phyloP scores from a whole-genome alignment of 2,113 vertebrate genomes.

The Neoarius graeffei region DNA sequence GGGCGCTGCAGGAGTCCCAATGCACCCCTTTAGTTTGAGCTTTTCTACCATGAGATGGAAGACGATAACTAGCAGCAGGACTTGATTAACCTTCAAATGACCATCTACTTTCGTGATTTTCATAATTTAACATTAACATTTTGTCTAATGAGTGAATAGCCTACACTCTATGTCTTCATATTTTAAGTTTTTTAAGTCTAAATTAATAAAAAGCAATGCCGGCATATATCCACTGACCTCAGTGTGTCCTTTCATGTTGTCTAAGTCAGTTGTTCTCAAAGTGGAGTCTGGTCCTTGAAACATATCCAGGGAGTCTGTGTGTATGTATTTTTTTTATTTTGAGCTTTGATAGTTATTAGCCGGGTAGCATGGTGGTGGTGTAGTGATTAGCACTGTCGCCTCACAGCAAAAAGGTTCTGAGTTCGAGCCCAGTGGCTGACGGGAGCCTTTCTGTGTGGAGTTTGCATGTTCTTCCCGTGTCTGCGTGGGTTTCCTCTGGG shows the following conservation, averaged over 20 bases:
- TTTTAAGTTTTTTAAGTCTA: neutral
- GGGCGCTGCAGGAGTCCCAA: neutral
- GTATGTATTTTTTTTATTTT: neutral
- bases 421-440: no score
- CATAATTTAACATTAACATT: neutral
- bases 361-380: no score
- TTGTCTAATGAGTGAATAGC: neutral
- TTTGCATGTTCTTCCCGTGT: no score
- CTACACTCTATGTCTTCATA: neutral
- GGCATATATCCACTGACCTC: neutral
- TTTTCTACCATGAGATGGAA: neutral
- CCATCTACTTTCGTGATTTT: neutral
- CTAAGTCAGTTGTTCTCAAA: neutral
- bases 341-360: no score
- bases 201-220: neutral
- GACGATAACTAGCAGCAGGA: neutral
- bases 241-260: neutral
- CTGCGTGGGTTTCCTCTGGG: no score
- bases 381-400: no score
- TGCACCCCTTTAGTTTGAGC: neutral
- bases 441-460: no score
- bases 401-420: no score
- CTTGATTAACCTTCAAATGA: neutral
- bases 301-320: neutral
- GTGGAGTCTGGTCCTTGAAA: neutral